Base-by-base conservation (phyloP, 2,113 vertebrate species). In the Aegotheles bennettii region DNA sequence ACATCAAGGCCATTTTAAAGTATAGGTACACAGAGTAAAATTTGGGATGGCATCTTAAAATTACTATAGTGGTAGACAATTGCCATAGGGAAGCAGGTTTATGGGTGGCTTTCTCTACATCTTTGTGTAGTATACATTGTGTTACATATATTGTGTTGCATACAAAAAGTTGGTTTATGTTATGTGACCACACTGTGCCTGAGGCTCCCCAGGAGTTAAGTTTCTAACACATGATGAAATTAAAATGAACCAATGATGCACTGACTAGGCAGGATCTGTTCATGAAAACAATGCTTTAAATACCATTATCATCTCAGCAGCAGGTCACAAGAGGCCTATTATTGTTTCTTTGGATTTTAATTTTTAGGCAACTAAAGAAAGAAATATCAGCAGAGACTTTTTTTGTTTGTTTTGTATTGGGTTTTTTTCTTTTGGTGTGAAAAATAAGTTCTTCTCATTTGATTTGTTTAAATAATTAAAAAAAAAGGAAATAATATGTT, bases 241-340 rank as follows among this genome's bases (percentile, higher is more conserved):
- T 75, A 65, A 57, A 69, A 57, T 28, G 18, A 80, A 67, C 25
- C 26, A 51, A 18, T 94, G 79, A 47, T 2, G 2, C 47, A 64
- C 86, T 85, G 89, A 87, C 67, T 91, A 61, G 50, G n/a, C 70
- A 87, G 53, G 9, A 17, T 91, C 54, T 1, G 3, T 31, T 93
- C 87, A 70, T 28, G 33, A 77, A 91, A 91, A 83, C 61, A 96
- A 77, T 59, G 28, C 12, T 95, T 91, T 63, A 83, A 47, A 77
- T 88, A 63, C 38, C 23, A 83, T 90, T 91, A 80, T 91, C 50
- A 80, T 87, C 59, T 95, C 87, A 89, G 67, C 57, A 85, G 53
- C 36, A 93, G 26, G 33, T 88, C 82, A 65, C 67, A 83, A 77
- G 59, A 76, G 50, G 11, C 15, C 15, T 79, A 67, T 76, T 83